Conservation (phyloP, 2,888 invertebrate species). For the Galerucella nymphaeae region DNA sequence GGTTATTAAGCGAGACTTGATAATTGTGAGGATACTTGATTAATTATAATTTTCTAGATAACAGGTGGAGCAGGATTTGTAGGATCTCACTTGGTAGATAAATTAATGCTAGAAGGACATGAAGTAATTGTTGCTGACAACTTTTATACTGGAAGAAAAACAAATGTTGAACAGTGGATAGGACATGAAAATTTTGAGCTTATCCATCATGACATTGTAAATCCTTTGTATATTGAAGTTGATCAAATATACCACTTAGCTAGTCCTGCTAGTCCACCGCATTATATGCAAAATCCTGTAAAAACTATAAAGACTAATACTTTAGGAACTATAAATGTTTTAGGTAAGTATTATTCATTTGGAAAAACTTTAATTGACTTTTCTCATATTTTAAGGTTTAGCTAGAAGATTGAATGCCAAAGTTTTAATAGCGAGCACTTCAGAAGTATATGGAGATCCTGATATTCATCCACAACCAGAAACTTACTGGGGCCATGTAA, state of each 20-base stretch:
- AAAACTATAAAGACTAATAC: conserved; percentile 99
- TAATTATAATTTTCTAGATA: conserved; percentile 67
- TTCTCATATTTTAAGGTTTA: conserved; percentile 70
- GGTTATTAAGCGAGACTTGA: not conserved
- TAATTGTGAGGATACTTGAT: too few relatives aligned
- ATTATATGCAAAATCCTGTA: conserved; percentile 99
- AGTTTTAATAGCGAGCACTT: conserved; percentile 96
- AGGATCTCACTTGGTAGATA: conserved; percentile 97
- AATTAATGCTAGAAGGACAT: conserved; percentile 94
- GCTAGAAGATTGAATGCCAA: conserved; percentile 93
- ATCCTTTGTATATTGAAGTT: conserved; percentile 96
- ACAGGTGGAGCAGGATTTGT: conserved; percentile 99
- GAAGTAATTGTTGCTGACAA: conserved; percentile 98
- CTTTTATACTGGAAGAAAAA: conserved; percentile 96
- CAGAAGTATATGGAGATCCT: conserved; percentile 99
- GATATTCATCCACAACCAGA: conserved; percentile 98
- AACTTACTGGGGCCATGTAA: conserved; percentile 99
- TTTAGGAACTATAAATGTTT: conserved; percentile 92
- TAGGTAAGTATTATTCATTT: conserved; percentile 70
- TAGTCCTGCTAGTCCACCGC: conserved; percentile 98
- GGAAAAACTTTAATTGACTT: not conserved
- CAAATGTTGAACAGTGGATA: conserved; percentile 98
- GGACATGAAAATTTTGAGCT: conserved; percentile 99
- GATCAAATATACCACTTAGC: conserved; percentile 98
- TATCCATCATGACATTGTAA: conserved; percentile 98